Conservation (phyloP, 2,797 vertebrate species). For the Hirundo rustica region DNA sequence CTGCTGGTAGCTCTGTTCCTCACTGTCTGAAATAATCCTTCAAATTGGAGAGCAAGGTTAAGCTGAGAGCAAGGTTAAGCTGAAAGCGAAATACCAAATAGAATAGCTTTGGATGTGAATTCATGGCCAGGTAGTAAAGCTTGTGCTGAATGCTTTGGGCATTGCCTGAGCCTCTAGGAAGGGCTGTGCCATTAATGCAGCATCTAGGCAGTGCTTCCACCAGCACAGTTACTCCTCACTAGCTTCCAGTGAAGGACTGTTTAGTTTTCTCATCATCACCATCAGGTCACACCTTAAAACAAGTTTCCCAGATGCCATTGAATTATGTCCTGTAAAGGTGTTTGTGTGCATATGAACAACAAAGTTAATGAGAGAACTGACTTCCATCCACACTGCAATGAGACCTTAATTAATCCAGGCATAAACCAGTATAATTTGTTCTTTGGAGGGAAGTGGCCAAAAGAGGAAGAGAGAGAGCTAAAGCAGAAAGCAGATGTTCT, state of each 20-base stretch:
- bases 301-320: neutral
- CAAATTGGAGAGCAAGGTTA: neutral
- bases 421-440: neutral
- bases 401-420: neutral
- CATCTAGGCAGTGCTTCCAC: neutral
- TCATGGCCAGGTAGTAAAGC: neutral
- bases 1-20: neutral
- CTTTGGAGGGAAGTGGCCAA: neutral
- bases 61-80: neutral
- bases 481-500: neutral
- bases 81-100: fast-evolving
- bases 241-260: neutral
- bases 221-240: neutral
- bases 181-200: neutral
- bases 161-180: neutral
- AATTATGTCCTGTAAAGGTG: neutral
- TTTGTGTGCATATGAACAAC: neutral
- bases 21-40: neutral
- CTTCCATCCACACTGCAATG: neutral
- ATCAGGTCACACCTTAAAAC: neutral
- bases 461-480: neutral
- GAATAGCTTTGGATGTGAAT: neutral
- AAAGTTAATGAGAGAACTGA: neutral
- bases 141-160: neutral
- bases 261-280: neutral